Evolutionary conservation across 2,113 vertebrate genomes (phyloP).

Genomic region (Sinocyclocheilus anophthalmus): DNA sequence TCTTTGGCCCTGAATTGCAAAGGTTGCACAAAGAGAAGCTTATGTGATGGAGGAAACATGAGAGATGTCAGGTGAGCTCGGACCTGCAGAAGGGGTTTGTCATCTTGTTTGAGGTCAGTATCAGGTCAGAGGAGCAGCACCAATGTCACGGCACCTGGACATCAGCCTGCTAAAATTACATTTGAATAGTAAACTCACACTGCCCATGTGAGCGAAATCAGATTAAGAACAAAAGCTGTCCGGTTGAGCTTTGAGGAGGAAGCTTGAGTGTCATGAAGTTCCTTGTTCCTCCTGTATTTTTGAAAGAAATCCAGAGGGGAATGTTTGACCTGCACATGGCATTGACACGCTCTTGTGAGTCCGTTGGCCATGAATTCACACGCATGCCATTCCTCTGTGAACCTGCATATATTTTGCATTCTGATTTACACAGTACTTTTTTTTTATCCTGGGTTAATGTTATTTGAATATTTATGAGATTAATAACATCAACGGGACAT

Average conservation of each 20-base stretch:
- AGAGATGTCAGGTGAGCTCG: conserved; percentile 2
- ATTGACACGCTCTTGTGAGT: neutral
- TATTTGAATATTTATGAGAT: neutral
- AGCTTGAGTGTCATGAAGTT: neutral
- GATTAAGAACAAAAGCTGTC: neutral
- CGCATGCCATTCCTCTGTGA: neutral
- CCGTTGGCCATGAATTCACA: neutral
- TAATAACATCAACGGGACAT: neutral
- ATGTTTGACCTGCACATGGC: neutral
- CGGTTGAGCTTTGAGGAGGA: neutral
- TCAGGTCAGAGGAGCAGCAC: neutral
- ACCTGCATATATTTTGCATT: neutral
- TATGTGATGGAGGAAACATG: neutral
- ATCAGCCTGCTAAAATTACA: neutral
- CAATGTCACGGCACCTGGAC: neutral
- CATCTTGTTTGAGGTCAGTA: conserved; percentile 4
- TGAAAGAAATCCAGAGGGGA: neutral
- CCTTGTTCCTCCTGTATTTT: neutral
- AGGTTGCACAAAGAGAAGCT: neutral
- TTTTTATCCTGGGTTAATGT: neutral
- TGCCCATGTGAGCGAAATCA: neutral
- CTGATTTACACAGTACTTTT: neutral
- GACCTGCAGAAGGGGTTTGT: neutral
- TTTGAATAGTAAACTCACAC: neutral
- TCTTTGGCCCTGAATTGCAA: neutral